A percentile compares a stretch with the other conserved stretches of the same genome.
phyloP scores from a whole-genome alignment of 2,888 invertebrate genomes.

The Pollenia labialis region DNA sequence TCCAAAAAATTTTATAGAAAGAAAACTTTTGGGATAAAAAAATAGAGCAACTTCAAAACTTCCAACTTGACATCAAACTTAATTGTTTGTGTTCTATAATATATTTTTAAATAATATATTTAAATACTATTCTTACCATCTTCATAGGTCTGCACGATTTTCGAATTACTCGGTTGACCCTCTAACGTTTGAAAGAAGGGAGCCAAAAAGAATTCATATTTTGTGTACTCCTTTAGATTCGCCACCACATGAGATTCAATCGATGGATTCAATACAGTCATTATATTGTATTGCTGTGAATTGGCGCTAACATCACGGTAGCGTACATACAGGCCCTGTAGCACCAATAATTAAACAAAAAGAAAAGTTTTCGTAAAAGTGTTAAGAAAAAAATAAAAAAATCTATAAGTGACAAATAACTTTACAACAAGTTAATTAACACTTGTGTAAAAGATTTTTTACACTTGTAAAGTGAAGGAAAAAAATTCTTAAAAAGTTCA shows the following conservation, averaged over 20 bases:
- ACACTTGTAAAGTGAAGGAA: neutral
- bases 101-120: too few relatives aligned
- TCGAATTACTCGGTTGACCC: slow-evolving; percentile 96
- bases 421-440: slow-evolving; percentile 56
- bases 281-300: slow-evolving; percentile 87
- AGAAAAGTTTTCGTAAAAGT: neutral
- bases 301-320: slow-evolving; percentile 87
- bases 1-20: too few relatives aligned
- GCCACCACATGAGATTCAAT: slow-evolving; percentile 88
- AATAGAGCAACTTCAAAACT: neutral
- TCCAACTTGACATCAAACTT: too few relatives aligned
- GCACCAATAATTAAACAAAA: neutral
- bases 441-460: slow-evolving; percentile 1
- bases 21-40: neutral
- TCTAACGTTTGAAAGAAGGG: slow-evolving; percentile 94
- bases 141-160: slow-evolving; percentile 93
- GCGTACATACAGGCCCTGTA: slow-evolving; percentile 88
- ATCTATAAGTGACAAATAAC: slow-evolving; percentile 3
- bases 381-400: neutral
- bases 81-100: too few relatives aligned
- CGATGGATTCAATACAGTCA: slow-evolving; percentile 87
- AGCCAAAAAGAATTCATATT: slow-evolving; percentile 94
- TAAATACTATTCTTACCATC: slow-evolving; percentile 86
- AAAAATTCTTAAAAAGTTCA: neutral
- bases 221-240: slow-evolving; percentile 91